Evolutionary conservation across 2,797 vertebrate genomes (phyloP).

Genomic region (Acanthornis magna): DNA sequence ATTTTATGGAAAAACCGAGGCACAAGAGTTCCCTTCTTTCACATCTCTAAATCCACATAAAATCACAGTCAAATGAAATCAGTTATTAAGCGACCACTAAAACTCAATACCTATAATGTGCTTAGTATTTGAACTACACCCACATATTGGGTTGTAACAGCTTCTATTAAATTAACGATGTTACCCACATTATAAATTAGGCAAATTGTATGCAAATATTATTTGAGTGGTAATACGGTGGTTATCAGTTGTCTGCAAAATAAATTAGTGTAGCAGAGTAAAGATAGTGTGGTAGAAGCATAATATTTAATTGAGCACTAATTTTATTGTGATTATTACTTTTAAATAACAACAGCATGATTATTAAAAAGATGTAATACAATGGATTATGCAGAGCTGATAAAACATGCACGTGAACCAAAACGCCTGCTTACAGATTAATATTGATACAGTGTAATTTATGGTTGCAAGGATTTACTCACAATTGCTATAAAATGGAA

Average conservation of each 20-base stretch:
- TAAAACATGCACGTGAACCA: constrained; percentile 47
- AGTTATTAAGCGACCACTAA: constrained; percentile 44
- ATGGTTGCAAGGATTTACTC: constrained; percentile 54
- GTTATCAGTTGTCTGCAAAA: constrained; percentile 74
- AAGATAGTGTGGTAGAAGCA: constrained; percentile 44
- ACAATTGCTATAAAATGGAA: constrained; percentile 66
- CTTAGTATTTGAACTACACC: constrained; percentile 61
- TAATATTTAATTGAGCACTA: constrained; percentile 67
- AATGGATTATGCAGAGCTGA: constrained; percentile 60
- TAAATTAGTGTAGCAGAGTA: constrained; percentile 69
- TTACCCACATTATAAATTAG: constrained; percentile 72
- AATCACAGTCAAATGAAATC: constrained; percentile 44
- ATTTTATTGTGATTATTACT: constrained; percentile 73
- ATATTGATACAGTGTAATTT: constrained; percentile 63
- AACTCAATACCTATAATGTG: constrained; percentile 43
- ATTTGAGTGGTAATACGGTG: constrained; percentile 60
- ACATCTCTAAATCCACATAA: constrained; percentile 24
- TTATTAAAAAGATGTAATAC: constrained; percentile 55
- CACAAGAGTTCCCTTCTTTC: neutral
- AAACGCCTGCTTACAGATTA: constrained; percentile 59
- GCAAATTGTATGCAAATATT: constrained; percentile 76
- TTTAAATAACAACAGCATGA: constrained; percentile 68
- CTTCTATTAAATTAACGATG: constrained; percentile 71
- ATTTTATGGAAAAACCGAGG: neutral
- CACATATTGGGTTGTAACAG: constrained; percentile 65